Evolutionary conservation across 2,797 vertebrate genomes (phyloP).

Genomic region (Phalanger gymnotis): DNA sequence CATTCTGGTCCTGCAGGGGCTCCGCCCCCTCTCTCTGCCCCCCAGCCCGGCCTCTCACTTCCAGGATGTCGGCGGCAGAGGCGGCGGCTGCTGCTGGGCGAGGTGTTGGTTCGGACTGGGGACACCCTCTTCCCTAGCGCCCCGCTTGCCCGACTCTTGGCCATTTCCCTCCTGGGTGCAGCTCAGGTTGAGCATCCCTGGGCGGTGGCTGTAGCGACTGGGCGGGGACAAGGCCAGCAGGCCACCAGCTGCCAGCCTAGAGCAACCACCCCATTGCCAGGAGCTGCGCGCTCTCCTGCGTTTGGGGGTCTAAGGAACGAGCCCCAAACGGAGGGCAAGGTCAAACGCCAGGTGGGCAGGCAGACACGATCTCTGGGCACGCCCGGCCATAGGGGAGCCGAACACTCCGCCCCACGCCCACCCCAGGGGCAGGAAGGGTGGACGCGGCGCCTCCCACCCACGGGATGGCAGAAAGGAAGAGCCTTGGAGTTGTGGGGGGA

Average conservation of each 20-base stretch:
- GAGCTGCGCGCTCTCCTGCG: background rate
- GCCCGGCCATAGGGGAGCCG: background rate
- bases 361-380: background rate
- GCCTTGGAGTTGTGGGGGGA: background rate
- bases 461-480: background rate
- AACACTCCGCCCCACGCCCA: background rate
- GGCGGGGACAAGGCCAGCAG: background rate
- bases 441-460: background rate
- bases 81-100: background rate
- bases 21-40: background rate
- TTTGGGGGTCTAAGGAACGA: background rate
- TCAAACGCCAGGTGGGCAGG: background rate
- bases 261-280: background rate
- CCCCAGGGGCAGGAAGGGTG: background rate
- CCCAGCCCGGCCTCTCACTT: background rate
- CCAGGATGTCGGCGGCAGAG: background rate
- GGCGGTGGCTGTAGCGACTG: background rate
- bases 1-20: slow-evolving; percentile 58
- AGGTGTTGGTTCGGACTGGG: too few relatives aligned
- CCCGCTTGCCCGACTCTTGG: background rate
- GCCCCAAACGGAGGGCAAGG: background rate
- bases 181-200: background rate
- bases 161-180: background rate
- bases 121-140: background rate
- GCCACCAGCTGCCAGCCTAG: background rate